phyloP scores from a whole-genome alignment of 2,888 invertebrate genomes.

The Phortica okadai region DNA sequence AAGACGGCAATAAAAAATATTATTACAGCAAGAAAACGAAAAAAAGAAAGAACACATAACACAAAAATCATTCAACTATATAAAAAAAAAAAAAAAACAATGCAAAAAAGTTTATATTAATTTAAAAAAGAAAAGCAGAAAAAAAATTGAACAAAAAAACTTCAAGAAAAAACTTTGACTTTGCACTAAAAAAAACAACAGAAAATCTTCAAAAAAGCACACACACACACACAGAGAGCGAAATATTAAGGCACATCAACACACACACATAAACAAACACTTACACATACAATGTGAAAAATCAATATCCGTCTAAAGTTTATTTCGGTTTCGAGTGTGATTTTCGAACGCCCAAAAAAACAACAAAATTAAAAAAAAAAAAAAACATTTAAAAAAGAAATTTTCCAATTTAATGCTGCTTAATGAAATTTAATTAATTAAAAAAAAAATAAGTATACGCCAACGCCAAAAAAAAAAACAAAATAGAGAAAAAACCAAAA shows the following conservation, averaged over 20 bases:
- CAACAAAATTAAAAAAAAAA: conserved; percentile 5
- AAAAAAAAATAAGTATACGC: background rate
- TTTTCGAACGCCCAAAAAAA: conserved; percentile 15
- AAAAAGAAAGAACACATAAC: background rate
- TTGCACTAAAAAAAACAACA: background rate
- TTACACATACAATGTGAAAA: conserved; percentile 53
- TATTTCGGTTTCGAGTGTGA: conserved; percentile 72
- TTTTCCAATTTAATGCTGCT: conserved; percentile 16
- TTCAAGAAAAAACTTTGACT: background rate
- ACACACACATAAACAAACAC: conserved; percentile 5
- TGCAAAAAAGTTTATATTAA: background rate
- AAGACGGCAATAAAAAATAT: conserved; percentile 18
- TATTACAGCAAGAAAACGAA: background rate
- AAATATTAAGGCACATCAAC: conserved; percentile 1
- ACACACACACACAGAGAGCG: background rate
- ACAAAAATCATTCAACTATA: background rate
- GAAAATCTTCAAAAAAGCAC: background rate
- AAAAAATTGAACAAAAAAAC: background rate
- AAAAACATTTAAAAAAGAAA: conserved; percentile 28
- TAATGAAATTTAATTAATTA: background rate
- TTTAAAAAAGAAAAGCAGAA: background rate
- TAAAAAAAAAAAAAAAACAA: too few species aligned
- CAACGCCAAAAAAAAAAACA: background rate
- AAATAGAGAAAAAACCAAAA: conserved; percentile 17
- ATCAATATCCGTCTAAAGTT: conserved; percentile 77